Evolutionary conservation across 2,113 vertebrate genomes (phyloP), one percentile per base, ranked within the genome.

Genomic region (Noturus placidus): DNA sequence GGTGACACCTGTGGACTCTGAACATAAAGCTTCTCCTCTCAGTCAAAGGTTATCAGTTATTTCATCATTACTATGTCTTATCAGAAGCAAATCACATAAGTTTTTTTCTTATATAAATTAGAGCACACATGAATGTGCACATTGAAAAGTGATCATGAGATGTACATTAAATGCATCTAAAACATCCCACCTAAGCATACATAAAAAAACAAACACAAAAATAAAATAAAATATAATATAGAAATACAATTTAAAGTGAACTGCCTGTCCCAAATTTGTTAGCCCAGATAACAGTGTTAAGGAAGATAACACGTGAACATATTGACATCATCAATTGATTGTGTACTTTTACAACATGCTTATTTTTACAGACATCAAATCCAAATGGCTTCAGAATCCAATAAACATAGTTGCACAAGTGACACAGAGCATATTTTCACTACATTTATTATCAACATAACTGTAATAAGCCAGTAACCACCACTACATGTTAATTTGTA

Each of bases 21-120:
- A 52, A 81, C 85, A 42, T 38, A 10, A 79, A 27, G 63, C 33
- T 19, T 86, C 63, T 86, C 35, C 57, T 80, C 63, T 81, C 76
- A 86, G 20, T 86, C 61, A 33, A 7, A 52, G 84, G 61, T 87
- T 87, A 87, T 87, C 77, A 87, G 63, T 70, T 50, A 50, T 50
- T 50, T n/a, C 11, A 27, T 35, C 57, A 56, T 81, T 70, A 9
- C 77, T 54, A 20, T 52, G 50, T 19, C 59, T 87, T 87, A 81
- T 87, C 85, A 81, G 77, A 38, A 81, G 59, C 22, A 42, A 81
- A 22, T 38, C 30, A 42, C 2, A 27, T 8, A 30, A 30, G 46
- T 20, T 15, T 30, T 13, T 33, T 38, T 80, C 19, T 54, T 30
- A 46, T 79, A 52, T 22, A 63, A 30, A 79, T 54, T 54, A 79